phyloP scores from a whole-genome alignment of 2,797 vertebrate species.

The Spea hammondii region DNA sequence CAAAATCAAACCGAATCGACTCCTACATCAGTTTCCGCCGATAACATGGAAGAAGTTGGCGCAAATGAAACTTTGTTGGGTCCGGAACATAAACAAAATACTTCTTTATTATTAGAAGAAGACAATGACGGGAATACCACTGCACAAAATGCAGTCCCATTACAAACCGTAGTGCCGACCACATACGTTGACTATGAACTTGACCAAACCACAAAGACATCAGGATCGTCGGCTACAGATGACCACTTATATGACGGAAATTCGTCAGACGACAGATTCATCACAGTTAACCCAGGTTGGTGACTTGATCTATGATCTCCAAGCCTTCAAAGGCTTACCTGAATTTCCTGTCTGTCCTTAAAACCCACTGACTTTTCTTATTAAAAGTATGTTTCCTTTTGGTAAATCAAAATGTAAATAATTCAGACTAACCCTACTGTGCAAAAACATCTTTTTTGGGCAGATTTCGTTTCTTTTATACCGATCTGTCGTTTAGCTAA shows the following conservation, averaged over 20 bases:
- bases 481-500: neutral
- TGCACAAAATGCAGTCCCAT: slow-evolving; percentile 56
- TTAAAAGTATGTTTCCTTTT: slow-evolving; percentile 41
- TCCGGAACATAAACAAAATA: slow-evolving; percentile 50
- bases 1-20: slow-evolving; percentile 54
- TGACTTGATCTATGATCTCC: slow-evolving; percentile 50
- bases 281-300: slow-evolving; percentile 76
- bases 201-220: slow-evolving; percentile 59
- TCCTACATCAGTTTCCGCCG: slow-evolving; percentile 53
- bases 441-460: neutral
- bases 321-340: slow-evolving; percentile 11
- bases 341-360: slow-evolving; percentile 47
- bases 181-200: slow-evolving; percentile 60
- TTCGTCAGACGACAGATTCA: slow-evolving; percentile 70
- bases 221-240: slow-evolving; percentile 59
- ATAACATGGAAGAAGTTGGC: slow-evolving; percentile 67
- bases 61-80: slow-evolving; percentile 70
- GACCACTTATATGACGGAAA: slow-evolving; percentile 62
- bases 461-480: neutral
- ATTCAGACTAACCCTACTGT: neutral
- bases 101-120: slow-evolving; percentile 52
- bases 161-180: slow-evolving; percentile 68
- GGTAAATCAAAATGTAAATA: slow-evolving; percentile 17
- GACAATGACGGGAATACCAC: slow-evolving; percentile 28
- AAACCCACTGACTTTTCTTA: slow-evolving; percentile 46